These are phyloP conservation scores for Orthosia gothica DNA, from an alignment of 2,888 invertebrate species.

Conservation along the genomic window DNA sequence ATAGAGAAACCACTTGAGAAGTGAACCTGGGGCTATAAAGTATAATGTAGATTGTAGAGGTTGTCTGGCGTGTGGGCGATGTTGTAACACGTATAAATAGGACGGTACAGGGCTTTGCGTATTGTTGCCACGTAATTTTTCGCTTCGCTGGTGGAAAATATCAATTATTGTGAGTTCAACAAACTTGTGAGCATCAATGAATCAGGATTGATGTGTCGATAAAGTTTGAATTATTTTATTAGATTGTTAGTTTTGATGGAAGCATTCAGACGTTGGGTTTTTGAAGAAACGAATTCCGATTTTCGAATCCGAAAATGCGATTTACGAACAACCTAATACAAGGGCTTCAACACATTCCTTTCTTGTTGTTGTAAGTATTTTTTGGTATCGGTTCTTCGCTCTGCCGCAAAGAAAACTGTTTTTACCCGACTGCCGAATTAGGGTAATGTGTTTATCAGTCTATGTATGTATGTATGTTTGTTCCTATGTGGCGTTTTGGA, in stretches of 20 bases:
- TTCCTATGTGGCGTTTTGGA: too few relatives aligned
- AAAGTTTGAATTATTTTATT: slow-evolving; percentile 11
- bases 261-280: background rate
- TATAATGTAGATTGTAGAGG: slow-evolving; percentile 45
- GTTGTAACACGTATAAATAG: slow-evolving; percentile 56
- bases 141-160: slow-evolving; percentile 51
- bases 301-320: too few relatives aligned
- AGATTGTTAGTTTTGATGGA: slow-evolving; percentile 6
- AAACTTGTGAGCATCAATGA: slow-evolving; percentile 34
- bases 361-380: too few relatives aligned
- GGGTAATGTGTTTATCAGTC: too few relatives aligned
- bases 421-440: too few relatives aligned
- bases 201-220: slow-evolving; percentile 22
- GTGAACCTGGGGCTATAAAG: slow-evolving; percentile 26
- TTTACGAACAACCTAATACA: too few relatives aligned
- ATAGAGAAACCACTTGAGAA: slow-evolving; percentile 49
- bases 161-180: slow-evolving; percentile 52
- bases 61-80: slow-evolving; percentile 52
- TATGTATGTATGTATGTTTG: too few relatives aligned
- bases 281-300: too few relatives aligned
- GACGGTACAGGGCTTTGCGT: slow-evolving; percentile 21
- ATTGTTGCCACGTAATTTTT: slow-evolving; percentile 52
- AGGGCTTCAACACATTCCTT: too few relatives aligned
- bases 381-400: too few relatives aligned
- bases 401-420: too few relatives aligned